Percentiles rank a stretch among this genome's conserved stretches.
phyloP scores from a whole-genome alignment of 2,888 invertebrate genomes.

The Drosophila antonietae region DNA sequence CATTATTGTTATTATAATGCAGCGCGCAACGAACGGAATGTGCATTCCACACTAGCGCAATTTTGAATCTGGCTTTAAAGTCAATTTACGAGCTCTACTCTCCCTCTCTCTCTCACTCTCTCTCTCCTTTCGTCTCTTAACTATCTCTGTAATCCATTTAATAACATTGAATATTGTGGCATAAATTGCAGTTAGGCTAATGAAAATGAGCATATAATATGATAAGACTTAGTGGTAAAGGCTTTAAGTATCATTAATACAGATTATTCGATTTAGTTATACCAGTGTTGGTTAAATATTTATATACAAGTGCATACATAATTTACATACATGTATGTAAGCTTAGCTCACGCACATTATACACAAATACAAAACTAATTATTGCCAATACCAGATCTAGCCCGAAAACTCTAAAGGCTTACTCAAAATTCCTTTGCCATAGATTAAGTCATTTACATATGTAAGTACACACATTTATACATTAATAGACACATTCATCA shows the following conservation, averaged over 20 bases:
- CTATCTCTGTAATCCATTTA: background rate
- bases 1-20: constrained; percentile 48
- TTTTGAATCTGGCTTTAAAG: constrained; percentile 12
- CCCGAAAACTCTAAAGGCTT: background rate
- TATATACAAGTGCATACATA: background rate
- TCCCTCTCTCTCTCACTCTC: background rate
- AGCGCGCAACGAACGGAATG: constrained; percentile 15
- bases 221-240: background rate
- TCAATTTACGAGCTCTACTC: constrained; percentile 1
- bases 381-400: background rate
- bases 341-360: too few species aligned
- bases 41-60: constrained; percentile 10
- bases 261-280: background rate
- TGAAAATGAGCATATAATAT: background rate
- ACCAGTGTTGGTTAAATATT: background rate
- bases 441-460: background rate
- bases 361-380: background rate
- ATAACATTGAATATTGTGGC: background rate
- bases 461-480: background rate
- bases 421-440: too few species aligned
- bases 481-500: background rate
- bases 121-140: background rate
- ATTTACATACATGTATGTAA: background rate
- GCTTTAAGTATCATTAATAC: background rate
- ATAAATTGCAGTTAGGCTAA: constrained; percentile 2